Base-by-base conservation (phyloP, 2,888 invertebrate genomes). In the Odontocerum albicorne region DNA sequence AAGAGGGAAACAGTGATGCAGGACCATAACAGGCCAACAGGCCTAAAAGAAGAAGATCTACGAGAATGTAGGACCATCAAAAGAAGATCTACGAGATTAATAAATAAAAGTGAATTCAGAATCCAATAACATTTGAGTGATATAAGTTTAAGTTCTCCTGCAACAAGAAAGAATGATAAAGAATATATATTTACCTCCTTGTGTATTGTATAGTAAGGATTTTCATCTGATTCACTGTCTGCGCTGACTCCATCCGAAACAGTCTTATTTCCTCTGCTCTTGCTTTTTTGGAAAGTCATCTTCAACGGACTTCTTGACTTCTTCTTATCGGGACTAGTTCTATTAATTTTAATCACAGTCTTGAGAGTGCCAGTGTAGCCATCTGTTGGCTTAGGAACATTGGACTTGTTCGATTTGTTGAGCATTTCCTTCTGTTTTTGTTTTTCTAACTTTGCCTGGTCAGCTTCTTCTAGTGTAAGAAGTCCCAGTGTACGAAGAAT, bases 301-400 rank as follows among this genome's bases (percentile, higher is more conserved):
- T 90, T 90, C 62, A 90, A 70, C 0, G 88, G 85, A 59, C 83
- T 85, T 60, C 87, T 80, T 47, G 82, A 81, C 27, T 74, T 71
- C 62, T 83, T 84, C 70, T 87, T 87, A 64, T 84, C 84, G 69
- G 1, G 68, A 60, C 32, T 42, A 16, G 65, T 59, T 66, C 85
- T 80, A 67, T 84, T 86, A 61, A 91, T 72, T 72, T 91, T 89
- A 64, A 92, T 92, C 64, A 92, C 87, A 63, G 91, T 90, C 68
- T 91, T 92, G 61, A 92, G 69, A 1, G 90, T 91, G 32, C 92
- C 92, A 2, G 90, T 89, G 65, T 87, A 90, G 63, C 81, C 83
- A 13, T 75, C 73, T 2, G 42, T 35, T 0, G 70, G 62, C 47
- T 68, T 65, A 52, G 73, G 49, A 17, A 43, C n/a, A 6, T 32